Conservation (phyloP, 2,113 vertebrate genomes). For the Aviceda subcristata region DNA sequence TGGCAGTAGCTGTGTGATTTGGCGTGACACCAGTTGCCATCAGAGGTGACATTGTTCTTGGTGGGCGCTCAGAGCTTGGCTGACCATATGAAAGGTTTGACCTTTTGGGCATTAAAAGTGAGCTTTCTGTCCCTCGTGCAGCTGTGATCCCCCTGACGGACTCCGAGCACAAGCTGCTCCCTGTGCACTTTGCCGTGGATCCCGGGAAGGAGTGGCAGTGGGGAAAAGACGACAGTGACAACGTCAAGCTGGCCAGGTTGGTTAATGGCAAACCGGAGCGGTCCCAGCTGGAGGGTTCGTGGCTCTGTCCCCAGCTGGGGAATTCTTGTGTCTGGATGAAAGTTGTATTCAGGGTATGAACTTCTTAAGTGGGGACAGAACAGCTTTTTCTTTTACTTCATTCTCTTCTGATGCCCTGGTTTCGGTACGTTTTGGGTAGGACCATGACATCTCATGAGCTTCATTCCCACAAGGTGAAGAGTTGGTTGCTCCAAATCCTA, state of each 20-base stretch:
- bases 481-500: background rate
- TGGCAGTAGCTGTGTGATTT: rapidly evolving
- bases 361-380: rapidly evolving
- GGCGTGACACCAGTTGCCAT: rapidly evolving
- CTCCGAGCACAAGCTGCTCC: slow-evolving; percentile 94
- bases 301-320: background rate
- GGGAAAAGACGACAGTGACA: slow-evolving; percentile 90
- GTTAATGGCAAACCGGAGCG: rapidly evolving
- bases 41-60: rapidly evolving
- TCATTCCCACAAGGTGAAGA: rapidly evolving
- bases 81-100: rapidly evolving
- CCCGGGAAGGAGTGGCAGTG: slow-evolving; percentile 95
- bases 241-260: slow-evolving; percentile 90
- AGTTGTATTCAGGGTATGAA: rapidly evolving
- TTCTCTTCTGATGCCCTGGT: no score
- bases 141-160: slow-evolving; percentile 96
- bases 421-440: rapidly evolving
- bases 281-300: rapidly evolving
- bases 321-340: background rate
- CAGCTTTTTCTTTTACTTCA: background rate
- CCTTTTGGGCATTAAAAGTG: rapidly evolving
- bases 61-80: background rate
- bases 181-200: slow-evolving; percentile 95
- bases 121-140: background rate
- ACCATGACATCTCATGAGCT: rapidly evolving